Percentiles rank a stretch among this genome's conserved stretches.
These are phyloP conservation scores for Pseudococcus jackbeardsleyi DNA, from an alignment of 2,888 invertebrate species.

Conservation along the genomic window DNA sequence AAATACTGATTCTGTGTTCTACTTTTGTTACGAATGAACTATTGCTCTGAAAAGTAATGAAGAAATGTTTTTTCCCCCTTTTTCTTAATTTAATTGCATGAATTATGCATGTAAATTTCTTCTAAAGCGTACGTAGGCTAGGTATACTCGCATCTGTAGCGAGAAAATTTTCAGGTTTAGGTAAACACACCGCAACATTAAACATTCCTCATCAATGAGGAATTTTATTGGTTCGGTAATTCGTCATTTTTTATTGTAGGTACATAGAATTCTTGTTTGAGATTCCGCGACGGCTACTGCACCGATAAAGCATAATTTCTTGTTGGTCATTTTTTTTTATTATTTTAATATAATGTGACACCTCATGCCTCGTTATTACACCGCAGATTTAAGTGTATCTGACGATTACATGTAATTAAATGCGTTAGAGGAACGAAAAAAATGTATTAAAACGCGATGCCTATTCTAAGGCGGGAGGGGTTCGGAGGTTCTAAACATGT, in stretches of 20 bases:
- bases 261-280: neutral
- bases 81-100: slow-evolving; percentile 9
- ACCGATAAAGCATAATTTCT: neutral
- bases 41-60: slow-evolving; percentile 4
- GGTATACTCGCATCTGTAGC: neutral
- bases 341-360: too few species aligned
- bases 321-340: too few species aligned
- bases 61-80: neutral
- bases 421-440: too few species aligned
- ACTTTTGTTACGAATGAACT: neutral
- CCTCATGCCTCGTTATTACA: too few species aligned
- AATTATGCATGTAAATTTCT: slow-evolving; percentile 3
- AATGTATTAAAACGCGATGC: too few species aligned
- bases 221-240: neutral
- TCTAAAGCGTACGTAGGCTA: neutral
- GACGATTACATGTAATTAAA: too few species aligned
- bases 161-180: neutral
- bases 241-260: neutral
- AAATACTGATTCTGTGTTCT: slow-evolving; percentile 2
- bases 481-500: too few species aligned
- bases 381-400: too few species aligned
- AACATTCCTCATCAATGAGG: neutral
- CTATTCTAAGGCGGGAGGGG: too few species aligned
- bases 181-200: neutral
- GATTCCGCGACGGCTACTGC: neutral